Evolutionary conservation across 2,113 vertebrate genomes (phyloP).

Genomic region (Neopipo cinnamomea): DNA sequence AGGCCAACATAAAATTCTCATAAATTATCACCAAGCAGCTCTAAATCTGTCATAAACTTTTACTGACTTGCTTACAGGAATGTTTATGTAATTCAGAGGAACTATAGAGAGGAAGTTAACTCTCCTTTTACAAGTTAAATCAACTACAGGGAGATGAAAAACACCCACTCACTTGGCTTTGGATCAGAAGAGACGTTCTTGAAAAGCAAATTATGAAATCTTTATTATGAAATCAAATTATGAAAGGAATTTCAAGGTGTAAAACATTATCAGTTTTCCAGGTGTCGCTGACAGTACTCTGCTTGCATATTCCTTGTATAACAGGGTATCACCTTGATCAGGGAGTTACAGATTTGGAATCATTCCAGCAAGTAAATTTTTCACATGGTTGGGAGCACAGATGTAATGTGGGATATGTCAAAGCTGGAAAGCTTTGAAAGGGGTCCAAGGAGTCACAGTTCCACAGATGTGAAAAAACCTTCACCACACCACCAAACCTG

Average conservation of each 20-base stretch:
- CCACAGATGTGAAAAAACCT: not conserved
- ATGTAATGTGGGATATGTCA: not conserved
- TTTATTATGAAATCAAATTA: not conserved
- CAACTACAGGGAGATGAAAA: not conserved
- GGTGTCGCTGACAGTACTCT: not conserved
- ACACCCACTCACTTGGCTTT: slow-evolving; percentile 25
- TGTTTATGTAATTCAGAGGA: slow-evolving; percentile 52
- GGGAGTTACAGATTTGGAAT: not conserved
- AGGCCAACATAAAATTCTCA: slow-evolving; percentile 29
- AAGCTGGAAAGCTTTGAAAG: not conserved
- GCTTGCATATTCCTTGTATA: not conserved
- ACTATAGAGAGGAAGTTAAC: slow-evolving; percentile 26
- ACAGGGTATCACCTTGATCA: not conserved
- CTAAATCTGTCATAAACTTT: slow-evolving; percentile 51
- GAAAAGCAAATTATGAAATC: slow-evolving; percentile 33
- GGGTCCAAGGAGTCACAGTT: not conserved
- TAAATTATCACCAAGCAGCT: slow-evolving; percentile 51
- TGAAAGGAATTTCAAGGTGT: not conserved
- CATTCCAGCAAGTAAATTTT: not conserved
- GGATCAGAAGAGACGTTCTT: not conserved
- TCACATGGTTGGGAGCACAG: not conserved
- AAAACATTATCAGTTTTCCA: not conserved
- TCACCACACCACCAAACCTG: not conserved
- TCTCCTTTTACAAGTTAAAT: slow-evolving; percentile 38
- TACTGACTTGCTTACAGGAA: slow-evolving; percentile 20